A percentile compares a stretch with the other conserved stretches of the same genome.
Conservation (phyloP, 2,888 invertebrate species). For the Drosophila mettleri region DNA sequence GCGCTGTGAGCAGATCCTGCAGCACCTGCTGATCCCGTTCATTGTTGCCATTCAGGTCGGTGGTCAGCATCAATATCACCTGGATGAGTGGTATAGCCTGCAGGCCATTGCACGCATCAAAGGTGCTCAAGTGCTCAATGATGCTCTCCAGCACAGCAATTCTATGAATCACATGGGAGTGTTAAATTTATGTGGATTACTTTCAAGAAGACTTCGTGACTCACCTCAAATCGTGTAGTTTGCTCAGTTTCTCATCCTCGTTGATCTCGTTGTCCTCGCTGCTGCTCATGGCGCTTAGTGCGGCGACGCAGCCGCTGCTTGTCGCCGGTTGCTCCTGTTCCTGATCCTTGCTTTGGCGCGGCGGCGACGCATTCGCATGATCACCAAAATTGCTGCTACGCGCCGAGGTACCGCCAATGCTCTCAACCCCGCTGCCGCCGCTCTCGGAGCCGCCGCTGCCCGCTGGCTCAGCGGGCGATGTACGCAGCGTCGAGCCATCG, state of each 20-base stretch:
- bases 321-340: conserved; percentile 60
- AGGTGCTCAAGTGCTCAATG: conserved; percentile 90
- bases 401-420: conserved; percentile 97
- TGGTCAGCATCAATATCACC: conserved; percentile 94
- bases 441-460: conserved; percentile 93
- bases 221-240: conserved; percentile 83
- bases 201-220: background rate
- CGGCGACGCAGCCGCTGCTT: conserved; percentile 53
- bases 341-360: conserved; percentile 70
- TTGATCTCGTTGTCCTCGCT: conserved; percentile 79
- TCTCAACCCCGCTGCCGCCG: conserved; percentile 96
- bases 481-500: conserved; percentile 95
- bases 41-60: conserved; percentile 94
- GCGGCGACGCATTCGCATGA: conserved; percentile 83
- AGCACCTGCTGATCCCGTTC: conserved; percentile 92
- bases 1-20: conserved; percentile 90
- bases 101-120: conserved; percentile 92
- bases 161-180: too few species aligned
- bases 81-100: conserved; percentile 96
- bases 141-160: conserved; percentile 90
- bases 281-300: conserved; percentile 70
- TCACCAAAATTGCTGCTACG: conserved; percentile 96
- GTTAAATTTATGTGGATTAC: background rate
- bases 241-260: conserved; percentile 83
- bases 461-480: conserved; percentile 92